phyloP scores from a whole-genome alignment of 2,113 vertebrate genomes.

The Xenus cinereus region DNA sequence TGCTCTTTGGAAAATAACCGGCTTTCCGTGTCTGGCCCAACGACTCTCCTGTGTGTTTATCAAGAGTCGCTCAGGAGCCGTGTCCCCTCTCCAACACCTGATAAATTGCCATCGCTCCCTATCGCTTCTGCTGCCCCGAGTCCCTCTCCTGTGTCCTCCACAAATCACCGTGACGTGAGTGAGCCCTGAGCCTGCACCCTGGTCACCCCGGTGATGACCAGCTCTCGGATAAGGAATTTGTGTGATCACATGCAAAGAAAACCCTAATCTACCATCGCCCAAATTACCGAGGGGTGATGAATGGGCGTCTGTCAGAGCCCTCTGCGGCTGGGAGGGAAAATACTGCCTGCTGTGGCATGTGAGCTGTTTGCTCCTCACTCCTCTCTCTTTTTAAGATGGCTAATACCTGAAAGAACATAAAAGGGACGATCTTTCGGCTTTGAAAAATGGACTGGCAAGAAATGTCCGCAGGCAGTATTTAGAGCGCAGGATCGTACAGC shows the following conservation, averaged over 20 bases:
- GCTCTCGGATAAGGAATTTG: neutral
- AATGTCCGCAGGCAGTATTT: neutral
- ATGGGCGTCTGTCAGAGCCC: neutral
- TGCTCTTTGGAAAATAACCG: neutral
- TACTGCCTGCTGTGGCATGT: neutral
- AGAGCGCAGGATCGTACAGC: neutral
- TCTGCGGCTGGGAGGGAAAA: neutral
- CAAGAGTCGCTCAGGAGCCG: neutral
- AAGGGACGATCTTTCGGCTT: neutral
- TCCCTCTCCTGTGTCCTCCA: neutral
- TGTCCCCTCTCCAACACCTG: neutral
- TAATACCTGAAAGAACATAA: neutral
- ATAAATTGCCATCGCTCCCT: neutral
- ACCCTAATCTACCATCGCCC: neutral
- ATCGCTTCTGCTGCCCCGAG: accelerated
- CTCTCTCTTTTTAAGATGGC: neutral
- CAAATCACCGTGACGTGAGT: accelerated
- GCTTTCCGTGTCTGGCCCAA: neutral
- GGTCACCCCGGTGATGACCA: neutral
- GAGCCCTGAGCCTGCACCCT: neutral
- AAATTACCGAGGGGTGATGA: neutral
- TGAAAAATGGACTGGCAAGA: neutral
- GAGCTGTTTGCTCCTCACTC: neutral
- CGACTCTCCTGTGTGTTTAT: neutral
- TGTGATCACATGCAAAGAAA: neutral